phyloP scores from a whole-genome alignment of 2,113 vertebrate species.

The Pomatorhinus ruficollis region DNA sequence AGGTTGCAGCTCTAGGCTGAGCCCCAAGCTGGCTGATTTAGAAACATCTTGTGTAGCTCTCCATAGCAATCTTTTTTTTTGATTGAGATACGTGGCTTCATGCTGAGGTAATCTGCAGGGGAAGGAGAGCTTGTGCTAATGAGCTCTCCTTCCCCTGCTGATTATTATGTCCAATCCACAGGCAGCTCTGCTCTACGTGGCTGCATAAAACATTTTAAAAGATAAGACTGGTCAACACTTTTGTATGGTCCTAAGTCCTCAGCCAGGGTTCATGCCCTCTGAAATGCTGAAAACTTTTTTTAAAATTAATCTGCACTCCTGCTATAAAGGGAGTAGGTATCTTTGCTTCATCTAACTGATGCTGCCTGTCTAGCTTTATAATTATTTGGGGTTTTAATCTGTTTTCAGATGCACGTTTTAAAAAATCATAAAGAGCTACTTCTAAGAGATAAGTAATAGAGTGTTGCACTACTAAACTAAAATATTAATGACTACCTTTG shows the following conservation, averaged over 20 bases:
- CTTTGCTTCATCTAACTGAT: neutral
- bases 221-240: neutral
- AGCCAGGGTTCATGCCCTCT: neutral
- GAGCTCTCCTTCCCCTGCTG: constrained; percentile 39
- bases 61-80: neutral
- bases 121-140: constrained; percentile 26
- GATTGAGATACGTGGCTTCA: constrained; percentile 10
- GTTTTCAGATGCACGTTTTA: neutral
- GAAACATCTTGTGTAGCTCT: constrained; percentile 29
- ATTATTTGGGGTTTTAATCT: neutral
- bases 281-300: neutral
- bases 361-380: neutral
- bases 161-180: constrained; percentile 38
- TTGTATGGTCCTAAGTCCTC: neutral
- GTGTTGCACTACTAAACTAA: neutral
- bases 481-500: neutral
- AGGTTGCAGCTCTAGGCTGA: neutral
- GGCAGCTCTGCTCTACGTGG: neutral
- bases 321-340: neutral
- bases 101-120: constrained; percentile 43
- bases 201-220: constrained; percentile 40
- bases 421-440: neutral
- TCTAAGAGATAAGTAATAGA: neutral
- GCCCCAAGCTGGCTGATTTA: neutral
- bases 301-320: neutral